phyloP scores from a whole-genome alignment of 2,797 vertebrate species.

The Tarsius wallacei region DNA sequence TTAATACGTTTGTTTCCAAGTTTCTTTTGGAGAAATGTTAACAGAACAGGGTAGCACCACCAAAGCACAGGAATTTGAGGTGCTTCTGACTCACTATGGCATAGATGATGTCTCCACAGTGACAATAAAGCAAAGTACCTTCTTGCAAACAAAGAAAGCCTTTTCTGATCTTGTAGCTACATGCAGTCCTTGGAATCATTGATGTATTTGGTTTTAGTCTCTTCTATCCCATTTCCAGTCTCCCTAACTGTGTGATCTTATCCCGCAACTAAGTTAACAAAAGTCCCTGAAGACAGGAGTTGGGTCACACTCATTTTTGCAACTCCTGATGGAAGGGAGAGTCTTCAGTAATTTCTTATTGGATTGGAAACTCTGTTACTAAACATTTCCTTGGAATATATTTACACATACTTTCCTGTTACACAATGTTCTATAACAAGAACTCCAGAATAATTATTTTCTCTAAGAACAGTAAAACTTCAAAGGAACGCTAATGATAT shows the following conservation, averaged over 20 bases:
- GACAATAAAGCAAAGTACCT: not conserved
- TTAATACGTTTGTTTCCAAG: not conserved
- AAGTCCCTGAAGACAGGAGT: not conserved
- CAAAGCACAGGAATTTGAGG: not conserved
- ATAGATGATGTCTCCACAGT: not conserved
- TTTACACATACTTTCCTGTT: slow-evolving; percentile 82
- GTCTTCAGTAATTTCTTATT: not conserved
- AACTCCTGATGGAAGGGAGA: not conserved
- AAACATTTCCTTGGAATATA: slow-evolving; percentile 71
- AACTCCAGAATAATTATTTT: slow-evolving; percentile 81
- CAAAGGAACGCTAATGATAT: slow-evolving; percentile 63
- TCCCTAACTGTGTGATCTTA: not conserved
- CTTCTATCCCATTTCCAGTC: not conserved
- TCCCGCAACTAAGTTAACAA: not conserved
- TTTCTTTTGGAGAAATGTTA: slow-evolving; percentile 64
- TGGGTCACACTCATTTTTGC: not conserved
- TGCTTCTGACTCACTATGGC: not conserved
- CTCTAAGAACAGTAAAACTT: slow-evolving; percentile 81
- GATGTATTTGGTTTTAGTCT: not conserved
- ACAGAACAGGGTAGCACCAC: not conserved
- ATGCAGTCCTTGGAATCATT: fast-evolving
- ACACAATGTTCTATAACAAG: slow-evolving; percentile 81
- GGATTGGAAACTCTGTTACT: slow-evolving; percentile 8
- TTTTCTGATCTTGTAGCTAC: not conserved
- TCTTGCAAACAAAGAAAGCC: not conserved